These are phyloP conservation scores for Invenusta paracnida DNA, from an alignment of 2,888 invertebrate species.

Conservation along the genomic window DNA sequence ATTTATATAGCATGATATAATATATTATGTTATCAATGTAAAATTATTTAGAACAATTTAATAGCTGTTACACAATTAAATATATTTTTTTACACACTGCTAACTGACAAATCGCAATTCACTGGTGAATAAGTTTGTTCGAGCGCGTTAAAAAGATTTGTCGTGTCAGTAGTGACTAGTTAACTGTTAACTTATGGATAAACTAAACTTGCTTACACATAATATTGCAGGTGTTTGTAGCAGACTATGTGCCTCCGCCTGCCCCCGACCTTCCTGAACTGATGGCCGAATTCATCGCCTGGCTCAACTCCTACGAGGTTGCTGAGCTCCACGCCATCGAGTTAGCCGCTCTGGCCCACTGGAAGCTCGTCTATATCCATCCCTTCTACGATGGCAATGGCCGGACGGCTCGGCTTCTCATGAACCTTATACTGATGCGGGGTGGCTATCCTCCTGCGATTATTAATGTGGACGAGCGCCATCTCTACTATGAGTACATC, in stretches of 20 bases:
- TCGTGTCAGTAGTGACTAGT: too few species aligned
- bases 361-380: conserved; percentile 90
- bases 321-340: conserved; percentile 82
- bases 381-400: conserved; percentile 96
- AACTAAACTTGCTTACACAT: too few species aligned
- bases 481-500: conserved; percentile 74
- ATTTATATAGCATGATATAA: too few species aligned
- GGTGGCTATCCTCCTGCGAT: conserved; percentile 93
- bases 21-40: too few species aligned
- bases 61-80: too few species aligned
- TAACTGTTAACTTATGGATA: too few species aligned
- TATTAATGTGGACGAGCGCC: conserved; percentile 75
- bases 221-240: conserved; percentile 84
- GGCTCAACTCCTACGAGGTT: conserved; percentile 81
- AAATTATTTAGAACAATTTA: too few species aligned
- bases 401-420: conserved; percentile 83
- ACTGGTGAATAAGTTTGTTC: too few species aligned
- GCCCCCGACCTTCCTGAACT: conserved; percentile 75
- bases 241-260: conserved; percentile 85
- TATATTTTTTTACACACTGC: too few species aligned
- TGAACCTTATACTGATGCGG: conserved; percentile 86
- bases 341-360: conserved; percentile 89
- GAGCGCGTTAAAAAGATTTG: too few species aligned
- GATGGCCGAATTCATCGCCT: conserved; percentile 81
- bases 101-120: too few species aligned